phyloP scores from a whole-genome alignment of 2,797 vertebrate genomes.

The Sardinella longiceps region DNA sequence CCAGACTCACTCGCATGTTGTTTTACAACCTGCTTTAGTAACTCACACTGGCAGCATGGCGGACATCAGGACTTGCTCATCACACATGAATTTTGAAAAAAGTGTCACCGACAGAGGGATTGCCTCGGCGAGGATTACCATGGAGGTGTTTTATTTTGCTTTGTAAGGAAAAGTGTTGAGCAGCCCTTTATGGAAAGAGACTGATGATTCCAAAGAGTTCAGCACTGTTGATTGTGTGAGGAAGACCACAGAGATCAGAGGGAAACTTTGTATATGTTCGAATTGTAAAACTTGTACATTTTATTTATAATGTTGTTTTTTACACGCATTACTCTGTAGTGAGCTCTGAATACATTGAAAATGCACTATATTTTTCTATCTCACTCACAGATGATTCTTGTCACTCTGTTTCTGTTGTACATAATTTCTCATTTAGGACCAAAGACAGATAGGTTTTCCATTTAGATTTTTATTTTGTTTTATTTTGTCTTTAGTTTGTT shows the following conservation, averaged over 20 bases:
- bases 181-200: slow-evolving; percentile 69
- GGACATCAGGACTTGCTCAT: slow-evolving; percentile 12
- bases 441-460: slow-evolving; percentile 91
- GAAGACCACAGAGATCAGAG: slow-evolving; percentile 82
- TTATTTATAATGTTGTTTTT: slow-evolving; percentile 99
- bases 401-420: slow-evolving; percentile 94
- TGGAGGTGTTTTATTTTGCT: slow-evolving; percentile 33
- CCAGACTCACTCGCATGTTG: slow-evolving; percentile 54
- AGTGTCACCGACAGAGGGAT: background rate
- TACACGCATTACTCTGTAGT: slow-evolving; percentile 95
- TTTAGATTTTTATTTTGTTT: slow-evolving; percentile 47
- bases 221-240: slow-evolving; percentile 87
- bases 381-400: slow-evolving; percentile 90
- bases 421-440: slow-evolving; percentile 99
- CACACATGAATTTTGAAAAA: background rate
- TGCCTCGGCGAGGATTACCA: background rate
- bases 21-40: slow-evolving; percentile 36
- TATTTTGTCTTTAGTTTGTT: slow-evolving; percentile 78
- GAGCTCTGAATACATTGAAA: slow-evolving; percentile 98
- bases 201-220: slow-evolving; percentile 93
- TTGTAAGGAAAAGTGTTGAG: slow-evolving; percentile 67
- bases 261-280: slow-evolving; percentile 93
- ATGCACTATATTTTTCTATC: slow-evolving; percentile 99
- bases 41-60: slow-evolving; percentile 32
- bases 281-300: slow-evolving; percentile 99